Conservation (phyloP, 2,113 vertebrate species). For the Carlito syrichta region DNA sequence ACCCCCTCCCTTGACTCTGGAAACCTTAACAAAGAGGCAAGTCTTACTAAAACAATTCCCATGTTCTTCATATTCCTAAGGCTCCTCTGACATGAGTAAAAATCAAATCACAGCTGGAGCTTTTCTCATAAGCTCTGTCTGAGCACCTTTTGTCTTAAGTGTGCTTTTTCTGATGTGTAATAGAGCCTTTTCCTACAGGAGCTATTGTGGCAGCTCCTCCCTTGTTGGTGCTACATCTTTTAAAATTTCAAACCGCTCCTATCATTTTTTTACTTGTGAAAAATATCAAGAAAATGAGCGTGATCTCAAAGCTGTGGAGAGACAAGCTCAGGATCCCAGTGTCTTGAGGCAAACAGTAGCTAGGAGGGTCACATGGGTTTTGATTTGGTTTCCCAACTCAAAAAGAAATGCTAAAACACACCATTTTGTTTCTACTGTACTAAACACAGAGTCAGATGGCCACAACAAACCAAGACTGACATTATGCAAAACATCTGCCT, state of each 20-base stretch:
- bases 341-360: background rate
- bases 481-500: too few species aligned
- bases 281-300: background rate
- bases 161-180: background rate
- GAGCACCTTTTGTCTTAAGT: background rate
- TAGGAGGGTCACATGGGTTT: background rate
- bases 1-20: background rate
- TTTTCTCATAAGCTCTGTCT: background rate
- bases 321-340: background rate
- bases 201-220: background rate
- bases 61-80: background rate
- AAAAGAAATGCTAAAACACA: background rate
- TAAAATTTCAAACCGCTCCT: background rate
- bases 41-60: background rate
- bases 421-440: background rate
- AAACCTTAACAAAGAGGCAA: background rate
- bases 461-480: background rate
- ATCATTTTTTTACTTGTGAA: background rate
- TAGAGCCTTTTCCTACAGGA: background rate
- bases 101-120: background rate
- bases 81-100: background rate
- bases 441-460: background rate
- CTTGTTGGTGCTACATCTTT: background rate
- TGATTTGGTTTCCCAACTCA: background rate
- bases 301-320: background rate